Base-by-base conservation (phyloP, 2,797 vertebrate genomes). In the Artibeus lituratus region DNA sequence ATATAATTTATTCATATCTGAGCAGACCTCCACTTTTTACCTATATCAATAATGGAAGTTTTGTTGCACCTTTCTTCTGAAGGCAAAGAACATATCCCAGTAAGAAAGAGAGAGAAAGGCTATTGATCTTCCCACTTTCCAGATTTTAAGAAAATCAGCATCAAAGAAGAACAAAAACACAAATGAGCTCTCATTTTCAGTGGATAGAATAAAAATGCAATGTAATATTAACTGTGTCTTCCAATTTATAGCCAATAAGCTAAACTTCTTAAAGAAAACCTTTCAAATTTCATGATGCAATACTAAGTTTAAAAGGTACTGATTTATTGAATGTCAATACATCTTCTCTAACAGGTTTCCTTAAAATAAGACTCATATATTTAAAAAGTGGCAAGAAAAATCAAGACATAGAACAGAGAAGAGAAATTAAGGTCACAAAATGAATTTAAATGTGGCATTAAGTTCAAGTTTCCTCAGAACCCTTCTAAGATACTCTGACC, bases 291-390 rank as follows among this genome's bases (percentile, higher is more conserved):
- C 37, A 90, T 91, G 15, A 85, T 70, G 35, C 84, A 57, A 87
- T 83, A 91, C 24, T 96, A 94, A 94, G 14, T 95, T 91, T 78
- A 83, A 94, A 92, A 96, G 39, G 49, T 94, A 93, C n/a, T 81
- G 90, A 84, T 88, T 94, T 95, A 87, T 51, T 91, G 32, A 86
- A 59, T 51, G 8, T 67, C 90, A 87, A 39, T 62, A 3, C n/a
- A 94, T 47, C 91, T 96, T 42, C 53, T 74, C 35, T 77, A 93
- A 39, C 67, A 29, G 65, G 21, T 49, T 91, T 93, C 5, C 72
- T 94, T 90, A 95, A 93, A 96, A 82, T 78, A 92, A 96, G 74
- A 95, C 29, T 44, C 57, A 90, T 49, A 84, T 82, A 76, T 49
- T 89, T 90, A 51, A 87, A 21, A 94, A 90, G 26, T 73, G 42